Conservation (phyloP, 2,797 vertebrate genomes). For the Poeciliopsis gracilis region DNA sequence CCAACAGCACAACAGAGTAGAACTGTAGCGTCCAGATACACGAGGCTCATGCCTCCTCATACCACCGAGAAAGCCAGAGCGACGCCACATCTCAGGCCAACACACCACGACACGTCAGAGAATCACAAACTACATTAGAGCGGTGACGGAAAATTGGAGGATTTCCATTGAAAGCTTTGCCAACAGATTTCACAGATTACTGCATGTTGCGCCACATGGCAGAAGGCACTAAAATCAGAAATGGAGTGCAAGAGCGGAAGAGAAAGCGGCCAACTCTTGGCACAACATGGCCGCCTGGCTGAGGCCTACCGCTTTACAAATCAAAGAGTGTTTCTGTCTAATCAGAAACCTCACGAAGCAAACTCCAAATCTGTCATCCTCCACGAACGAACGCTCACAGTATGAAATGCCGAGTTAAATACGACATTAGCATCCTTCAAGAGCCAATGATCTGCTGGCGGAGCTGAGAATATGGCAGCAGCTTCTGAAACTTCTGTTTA, state of each 20-base stretch:
- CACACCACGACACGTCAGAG: slow-evolving; percentile 1
- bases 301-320: slow-evolving; percentile 12
- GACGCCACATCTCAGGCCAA: background rate
- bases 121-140: slow-evolving; percentile 8
- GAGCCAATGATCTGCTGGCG: background rate
- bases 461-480: background rate
- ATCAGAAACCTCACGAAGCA: background rate
- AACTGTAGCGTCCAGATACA: no score
- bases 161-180: slow-evolving; percentile 24
- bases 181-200: slow-evolving; percentile 48
- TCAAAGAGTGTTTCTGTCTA: background rate
- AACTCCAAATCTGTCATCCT: background rate
- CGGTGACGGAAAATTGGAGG: slow-evolving; percentile 9
- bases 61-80: background rate
- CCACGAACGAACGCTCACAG: background rate
- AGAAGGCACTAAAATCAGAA: slow-evolving; percentile 23
- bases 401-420: background rate
- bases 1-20: no score
- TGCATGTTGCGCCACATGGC: slow-evolving; percentile 30
- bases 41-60: no score
- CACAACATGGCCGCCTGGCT: background rate
- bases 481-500: background rate
- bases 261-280: slow-evolving; percentile 29
- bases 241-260: slow-evolving; percentile 10
- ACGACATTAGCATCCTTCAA: background rate